Percentiles rank a stretch among this genome's conserved stretches.
Conservation (phyloP, 2,888 invertebrate genomes). For the Latrodectus elegans region DNA sequence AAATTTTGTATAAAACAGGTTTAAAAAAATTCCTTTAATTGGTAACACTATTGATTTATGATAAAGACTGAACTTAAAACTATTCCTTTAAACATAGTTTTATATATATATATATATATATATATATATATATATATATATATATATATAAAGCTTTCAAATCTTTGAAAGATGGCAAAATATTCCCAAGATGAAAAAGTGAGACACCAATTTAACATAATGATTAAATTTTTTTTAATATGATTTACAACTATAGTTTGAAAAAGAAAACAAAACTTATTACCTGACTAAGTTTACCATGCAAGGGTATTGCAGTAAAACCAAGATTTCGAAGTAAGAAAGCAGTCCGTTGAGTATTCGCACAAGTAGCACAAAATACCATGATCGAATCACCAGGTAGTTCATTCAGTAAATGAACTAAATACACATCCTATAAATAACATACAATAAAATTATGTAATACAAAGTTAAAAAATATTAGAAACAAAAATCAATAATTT, state of each 20-base stretch:
- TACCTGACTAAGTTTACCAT: constrained; percentile 97
- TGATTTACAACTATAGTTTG: not conserved
- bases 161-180: not conserved
- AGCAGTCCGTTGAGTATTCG: constrained; percentile 90
- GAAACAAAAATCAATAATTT: no score
- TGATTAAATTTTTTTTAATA: not conserved
- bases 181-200: not conserved
- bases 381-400: constrained; percentile 86
- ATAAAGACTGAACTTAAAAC: no score
- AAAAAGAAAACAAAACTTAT: constrained; percentile 1
- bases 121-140: no score
- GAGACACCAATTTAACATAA: not conserved
- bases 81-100: no score
- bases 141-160: no score
- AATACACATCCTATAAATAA: constrained; percentile 87
- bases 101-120: no score
- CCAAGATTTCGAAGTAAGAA: constrained; percentile 92
- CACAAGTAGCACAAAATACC: constrained; percentile 97
- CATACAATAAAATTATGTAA: no score
- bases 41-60: no score
- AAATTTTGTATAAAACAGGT: no score
- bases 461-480: no score
- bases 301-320: constrained; percentile 94
- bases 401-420: constrained; percentile 95
- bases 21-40: no score